Percentiles rank a stretch among this genome's conserved stretches.
Evolutionary conservation across 1,140 invertebrate species (phyloP).

Genomic region (Drosophila simulans): DNA sequence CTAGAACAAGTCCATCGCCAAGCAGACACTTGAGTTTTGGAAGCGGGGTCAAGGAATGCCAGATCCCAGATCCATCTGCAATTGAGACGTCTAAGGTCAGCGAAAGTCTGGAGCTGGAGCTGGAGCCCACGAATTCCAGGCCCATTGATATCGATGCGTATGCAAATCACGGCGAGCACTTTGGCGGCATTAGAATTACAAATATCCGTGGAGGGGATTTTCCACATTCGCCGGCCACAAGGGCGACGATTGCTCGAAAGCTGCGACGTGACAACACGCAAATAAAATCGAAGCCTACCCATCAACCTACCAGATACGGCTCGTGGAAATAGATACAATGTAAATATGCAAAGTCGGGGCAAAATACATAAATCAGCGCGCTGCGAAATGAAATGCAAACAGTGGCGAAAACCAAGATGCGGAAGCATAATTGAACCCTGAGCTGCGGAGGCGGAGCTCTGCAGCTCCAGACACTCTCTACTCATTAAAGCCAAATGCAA

Average conservation of each 20-base stretch:
- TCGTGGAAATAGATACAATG: slow-evolving; percentile 69
- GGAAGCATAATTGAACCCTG: slow-evolving; percentile 70
- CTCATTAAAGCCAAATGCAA: slow-evolving; percentile 68
- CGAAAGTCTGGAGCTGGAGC: slow-evolving; percentile 33
- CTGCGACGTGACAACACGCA: slow-evolving; percentile 54
- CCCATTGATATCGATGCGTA: slow-evolving; percentile 30
- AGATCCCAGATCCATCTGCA: slow-evolving; percentile 23
- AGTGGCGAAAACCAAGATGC: slow-evolving; percentile 48
- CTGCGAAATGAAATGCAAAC: slow-evolving; percentile 78
- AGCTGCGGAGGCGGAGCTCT: slow-evolving; percentile 3
- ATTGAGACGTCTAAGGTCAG: slow-evolving; percentile 62
- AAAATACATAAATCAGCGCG: slow-evolving; percentile 77
- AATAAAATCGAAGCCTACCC: slow-evolving; percentile 54
- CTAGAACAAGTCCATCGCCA: slow-evolving; percentile 49
- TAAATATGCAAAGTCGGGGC: slow-evolving; percentile 69
- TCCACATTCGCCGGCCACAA: slow-evolving; percentile 24
- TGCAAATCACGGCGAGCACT: slow-evolving; percentile 69
- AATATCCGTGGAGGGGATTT: slow-evolving; percentile 52
- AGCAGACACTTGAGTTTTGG: slow-evolving; percentile 7
- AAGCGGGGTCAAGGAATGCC: slow-evolving; percentile 43
- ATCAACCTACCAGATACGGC: slow-evolving; percentile 1
- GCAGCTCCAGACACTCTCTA: slow-evolving; percentile 10
- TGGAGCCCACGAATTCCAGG: slow-evolving; percentile 10
- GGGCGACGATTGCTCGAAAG: slow-evolving; percentile 38
- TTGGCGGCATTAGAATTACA: slow-evolving; percentile 75